Base-by-base conservation (phyloP, 2,113 vertebrate species). In the Neotragus pygmaeus region DNA sequence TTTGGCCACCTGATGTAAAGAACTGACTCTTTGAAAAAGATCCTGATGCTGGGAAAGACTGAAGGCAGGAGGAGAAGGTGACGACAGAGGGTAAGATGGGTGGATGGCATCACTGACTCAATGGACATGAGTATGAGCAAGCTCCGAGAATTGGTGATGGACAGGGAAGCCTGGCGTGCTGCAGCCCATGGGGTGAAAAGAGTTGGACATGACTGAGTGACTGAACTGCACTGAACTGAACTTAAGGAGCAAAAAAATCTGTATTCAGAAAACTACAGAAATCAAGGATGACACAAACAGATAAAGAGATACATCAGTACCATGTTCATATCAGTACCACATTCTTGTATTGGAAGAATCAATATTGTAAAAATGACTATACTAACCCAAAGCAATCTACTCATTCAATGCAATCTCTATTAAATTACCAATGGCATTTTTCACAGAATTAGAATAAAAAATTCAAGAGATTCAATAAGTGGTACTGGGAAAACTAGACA, bases 101-200 rank as follows among this genome's bases (percentile, higher is more conserved):
- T 64, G 15, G 62, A 64, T 64, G 30, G 30, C 62, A 64, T 64
- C 62, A n/a, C 62, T 2, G 30, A 64, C 15, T n/a, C 33, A n/a
- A n/a, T 64, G 33, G 33, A 64, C 33, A 9, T n/a, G 62, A 66
- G 62, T 66, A 4, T 66, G 62, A n/a, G 16, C 3, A 66, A 9
- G 4, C 62, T n/a, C 33, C 0, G 4, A 9, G 62, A 19, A 8
- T 1, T 66, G 33, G 15, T n/a, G 62, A n/a, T 66, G 62, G 62
- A 17, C 62, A 66, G 33, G 33, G 62, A 66, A n/a, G 62, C 62
- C 62, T n/a, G 33, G 62, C 1, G 1, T 66, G 15, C 62, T 66
- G 62, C 62, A 66, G 62, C 33, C 16, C 62, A 66, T 66, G 33
- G 62, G 33, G 62, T 66, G 7, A 7, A 66, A n/a, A 64, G 7